Evolutionary conservation across 1,140 invertebrate species (phyloP).

Genomic region (Tribolium madens): DNA sequence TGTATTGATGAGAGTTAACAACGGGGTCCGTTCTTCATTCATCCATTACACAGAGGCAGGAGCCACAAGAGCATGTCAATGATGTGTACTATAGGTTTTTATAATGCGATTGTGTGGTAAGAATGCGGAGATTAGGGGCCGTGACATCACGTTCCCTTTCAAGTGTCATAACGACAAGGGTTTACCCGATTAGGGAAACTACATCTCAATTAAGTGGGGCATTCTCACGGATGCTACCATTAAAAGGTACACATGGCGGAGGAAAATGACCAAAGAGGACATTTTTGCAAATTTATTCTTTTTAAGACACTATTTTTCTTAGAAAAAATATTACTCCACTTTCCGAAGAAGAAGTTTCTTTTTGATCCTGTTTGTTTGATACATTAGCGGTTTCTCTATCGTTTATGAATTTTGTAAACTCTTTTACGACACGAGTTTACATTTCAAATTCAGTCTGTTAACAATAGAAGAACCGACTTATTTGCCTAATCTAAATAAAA

Average conservation of each 20-base stretch:
- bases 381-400: neutral
- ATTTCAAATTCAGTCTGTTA: neutral
- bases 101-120: slow-evolving; percentile 35
- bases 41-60: slow-evolving; percentile 9
- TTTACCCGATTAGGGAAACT: slow-evolving; percentile 54
- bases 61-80: neutral
- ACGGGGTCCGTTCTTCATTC: slow-evolving; percentile 17
- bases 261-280: too few species aligned
- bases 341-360: neutral
- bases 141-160: slow-evolving; percentile 32
- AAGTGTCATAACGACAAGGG: slow-evolving; percentile 51
- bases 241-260: neutral
- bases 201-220: slow-evolving; percentile 43
- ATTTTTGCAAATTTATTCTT: too few species aligned
- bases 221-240: slow-evolving; percentile 5
- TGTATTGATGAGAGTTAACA: slow-evolving; percentile 19
- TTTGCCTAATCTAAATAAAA: neutral
- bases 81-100: slow-evolving; percentile 13
- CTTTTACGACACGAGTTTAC: neutral
- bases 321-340: neutral
- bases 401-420: neutral
- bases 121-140: slow-evolving; percentile 33
- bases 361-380: neutral
- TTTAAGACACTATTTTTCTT: neutral
- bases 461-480: neutral